A percentile compares a stretch with the other conserved stretches of the same genome.
Conservation (phyloP, 2,797 vertebrate species). For the Morus bassanus region DNA sequence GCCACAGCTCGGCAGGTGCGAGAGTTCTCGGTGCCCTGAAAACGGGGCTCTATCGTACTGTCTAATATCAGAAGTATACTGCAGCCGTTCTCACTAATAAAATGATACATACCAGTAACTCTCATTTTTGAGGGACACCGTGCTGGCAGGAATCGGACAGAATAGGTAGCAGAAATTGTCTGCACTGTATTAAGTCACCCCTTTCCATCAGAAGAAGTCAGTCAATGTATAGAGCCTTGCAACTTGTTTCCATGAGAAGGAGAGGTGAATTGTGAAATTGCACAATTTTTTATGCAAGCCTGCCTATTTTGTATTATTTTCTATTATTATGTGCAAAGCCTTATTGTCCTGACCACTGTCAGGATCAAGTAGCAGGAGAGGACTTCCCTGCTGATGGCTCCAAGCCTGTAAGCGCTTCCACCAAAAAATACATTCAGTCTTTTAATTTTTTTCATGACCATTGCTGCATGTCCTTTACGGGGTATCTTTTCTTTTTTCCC, state of each 20-base stretch:
- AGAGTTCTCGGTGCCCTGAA: background rate
- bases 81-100: background rate
- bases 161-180: background rate
- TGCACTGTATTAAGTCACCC: background rate
- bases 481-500: background rate
- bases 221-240: background rate
- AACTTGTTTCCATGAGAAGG: background rate
- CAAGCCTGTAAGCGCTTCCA: background rate
- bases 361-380: background rate
- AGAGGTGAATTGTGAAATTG: background rate
- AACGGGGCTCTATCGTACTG: accelerated
- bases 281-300: background rate
- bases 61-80: too few species aligned
- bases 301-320: background rate
- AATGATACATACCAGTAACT: background rate
- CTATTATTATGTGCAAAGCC: background rate
- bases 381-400: background rate
- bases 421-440: background rate
- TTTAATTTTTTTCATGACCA: background rate
- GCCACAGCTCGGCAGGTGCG: background rate
- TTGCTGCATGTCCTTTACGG: background rate
- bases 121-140: background rate
- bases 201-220: background rate
- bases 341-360: background rate
- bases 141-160: background rate